Base-by-base conservation (phyloP, 2,888 invertebrate genomes). In the Sphaerophoria rueppellii region DNA sequence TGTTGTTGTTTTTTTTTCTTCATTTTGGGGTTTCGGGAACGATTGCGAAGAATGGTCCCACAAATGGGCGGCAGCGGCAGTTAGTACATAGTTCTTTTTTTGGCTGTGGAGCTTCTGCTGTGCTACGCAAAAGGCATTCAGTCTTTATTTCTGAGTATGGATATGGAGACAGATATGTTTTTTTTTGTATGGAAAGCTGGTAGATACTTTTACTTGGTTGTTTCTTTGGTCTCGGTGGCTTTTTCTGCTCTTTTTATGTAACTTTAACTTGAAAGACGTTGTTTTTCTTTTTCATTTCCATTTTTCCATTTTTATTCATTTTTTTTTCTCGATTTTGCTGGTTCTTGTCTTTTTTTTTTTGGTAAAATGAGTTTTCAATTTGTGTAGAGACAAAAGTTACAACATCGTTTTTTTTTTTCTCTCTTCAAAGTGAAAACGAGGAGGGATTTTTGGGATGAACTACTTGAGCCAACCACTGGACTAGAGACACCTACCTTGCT, bases 321-420 rank as follows among this genome's bases (percentile, higher is more conserved):
- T 12, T 46, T 61, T 46, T 61, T 46, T 16, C 48, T 63, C 32
- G 12, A 6, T 14, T 48, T 61, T 34, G 48, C 11, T 48, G 35
- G 9, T 32, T 11, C 11, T 65, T 43, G 2, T 40, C 9, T 9
- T 40, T 40, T 40, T 40, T 40, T 40, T 40, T 63, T 35, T 50
- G 50, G 65, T 50, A 12, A 65, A 65, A 65, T 65, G 50, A 65
- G 65, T 65, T 65, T 65, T 65, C 50, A 65, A 65, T 65, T 65
- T 37, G 50, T 37, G 50, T 65, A 65, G 50, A 65, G 50, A 65
- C 35, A 50, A 63, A 63, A 48, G 63, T 63, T 48, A 63, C 46
- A 46, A 48, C 34, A 63, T 40, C 9, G 16, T 52, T 32, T 43
- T 61, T 34, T 48, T n/a, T n/a, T n/a, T n/a, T n/a, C n/a, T n/a